These are phyloP conservation scores for Halichoeres trimaculatus DNA, from an alignment of 2,113 vertebrate species.

Conservation along the genomic window DNA sequence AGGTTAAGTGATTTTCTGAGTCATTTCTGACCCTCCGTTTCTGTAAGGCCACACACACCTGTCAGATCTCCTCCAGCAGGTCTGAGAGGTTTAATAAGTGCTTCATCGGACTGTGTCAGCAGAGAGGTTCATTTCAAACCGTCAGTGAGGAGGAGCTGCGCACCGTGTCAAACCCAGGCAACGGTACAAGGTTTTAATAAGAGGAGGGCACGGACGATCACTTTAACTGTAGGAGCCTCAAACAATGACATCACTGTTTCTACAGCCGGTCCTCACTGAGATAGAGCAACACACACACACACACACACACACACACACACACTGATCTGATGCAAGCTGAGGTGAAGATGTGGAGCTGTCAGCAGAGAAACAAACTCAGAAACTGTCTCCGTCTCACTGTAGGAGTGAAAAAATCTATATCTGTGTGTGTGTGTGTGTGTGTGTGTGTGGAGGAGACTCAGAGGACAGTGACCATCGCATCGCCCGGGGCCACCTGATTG, in stretches of 20 bases:
- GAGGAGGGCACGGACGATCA: neutral
- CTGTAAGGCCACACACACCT: neutral
- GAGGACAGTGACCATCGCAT: slow-evolving; percentile 53
- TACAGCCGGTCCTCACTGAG: neutral
- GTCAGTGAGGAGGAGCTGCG: neutral
- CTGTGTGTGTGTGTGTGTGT: neutral
- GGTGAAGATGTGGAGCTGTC: slow-evolving; percentile 17
- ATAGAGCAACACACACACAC: no score
- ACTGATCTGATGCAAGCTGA: neutral
- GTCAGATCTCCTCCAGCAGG: neutral
- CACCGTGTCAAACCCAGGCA: neutral
- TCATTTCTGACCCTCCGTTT: no score
- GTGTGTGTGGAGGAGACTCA: slow-evolving; percentile 56
- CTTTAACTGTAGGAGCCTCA: neutral
- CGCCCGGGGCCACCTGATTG: slow-evolving; percentile 42
- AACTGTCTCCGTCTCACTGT: neutral
- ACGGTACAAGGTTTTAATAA: slow-evolving; percentile 3
- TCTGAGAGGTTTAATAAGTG: neutral
- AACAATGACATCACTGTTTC: neutral
- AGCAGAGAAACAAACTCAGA: slow-evolving; percentile 14
- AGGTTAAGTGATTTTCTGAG: neutral
- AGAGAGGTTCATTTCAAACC: neutral
- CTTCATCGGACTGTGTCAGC: neutral
- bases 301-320: no score
- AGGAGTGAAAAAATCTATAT: slow-evolving; percentile 24